A percentile compares a stretch with the other conserved stretches of the same genome.
Evolutionary conservation across 1,140 invertebrate genomes (phyloP).

Genomic region (Parasteatoda tepidariorum): DNA sequence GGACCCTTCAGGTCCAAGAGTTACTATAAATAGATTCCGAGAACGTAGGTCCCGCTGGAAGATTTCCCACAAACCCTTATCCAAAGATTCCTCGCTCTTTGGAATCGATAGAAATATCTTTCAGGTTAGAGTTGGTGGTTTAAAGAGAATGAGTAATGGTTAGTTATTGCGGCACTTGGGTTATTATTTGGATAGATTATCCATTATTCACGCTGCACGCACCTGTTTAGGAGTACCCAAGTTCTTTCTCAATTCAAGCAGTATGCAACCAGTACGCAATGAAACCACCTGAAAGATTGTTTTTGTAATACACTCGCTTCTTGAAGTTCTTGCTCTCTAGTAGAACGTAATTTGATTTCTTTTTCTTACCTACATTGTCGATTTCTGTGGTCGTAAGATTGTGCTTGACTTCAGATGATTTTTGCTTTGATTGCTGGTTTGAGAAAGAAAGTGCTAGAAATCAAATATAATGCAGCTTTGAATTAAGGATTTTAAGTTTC

Average conservation of each 20-base stretch:
- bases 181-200: background rate
- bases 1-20: conserved; percentile 35
- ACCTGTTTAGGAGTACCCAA: background rate
- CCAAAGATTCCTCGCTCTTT: background rate
- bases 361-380: too few species aligned
- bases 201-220: background rate
- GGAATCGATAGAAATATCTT: conserved; percentile 41
- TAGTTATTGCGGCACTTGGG: conserved; percentile 6
- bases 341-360: too few species aligned
- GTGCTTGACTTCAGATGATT: too few species aligned
- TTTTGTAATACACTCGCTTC: too few species aligned
- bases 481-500: too few species aligned
- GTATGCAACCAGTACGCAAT: background rate
- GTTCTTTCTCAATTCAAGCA: background rate
- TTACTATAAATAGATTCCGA: conserved; percentile 41
- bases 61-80: background rate
- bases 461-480: too few species aligned
- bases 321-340: too few species aligned
- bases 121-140: conserved; percentile 6
- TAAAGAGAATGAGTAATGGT: conserved; percentile 27
- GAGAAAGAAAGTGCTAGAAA: too few species aligned
- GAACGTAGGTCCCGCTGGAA: background rate
- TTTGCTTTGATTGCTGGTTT: too few species aligned
- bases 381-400: too few species aligned
- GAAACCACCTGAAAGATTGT: too few species aligned